Evolutionary conservation across 2,797 vertebrate species (phyloP), one percentile per base, ranked within the genome.

Genomic region (Lepus oiostolus): DNA sequence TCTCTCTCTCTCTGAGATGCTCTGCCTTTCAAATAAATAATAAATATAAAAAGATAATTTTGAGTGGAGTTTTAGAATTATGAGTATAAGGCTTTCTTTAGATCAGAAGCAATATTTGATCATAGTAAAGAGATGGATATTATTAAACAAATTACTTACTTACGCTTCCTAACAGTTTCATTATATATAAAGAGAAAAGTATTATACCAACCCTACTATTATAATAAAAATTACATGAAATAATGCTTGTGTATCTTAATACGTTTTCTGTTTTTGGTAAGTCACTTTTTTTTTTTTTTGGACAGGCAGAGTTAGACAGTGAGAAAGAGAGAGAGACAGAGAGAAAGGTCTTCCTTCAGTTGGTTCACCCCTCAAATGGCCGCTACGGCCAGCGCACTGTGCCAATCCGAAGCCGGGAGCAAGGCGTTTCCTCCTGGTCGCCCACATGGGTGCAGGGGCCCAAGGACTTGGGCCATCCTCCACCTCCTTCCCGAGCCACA

Each of bases 71-170:
- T 90, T 2, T 90, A 60, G 62, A 81, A 26, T 85, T 28, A 47
- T 71, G 30, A 79, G 24, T 24, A 19, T 60, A 35, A 81, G 22
- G 11, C 67, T 95, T 91, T 90, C 10, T 68, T 88, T 91, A 90
- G 22, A 79, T 2, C 3, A 70, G 35, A 96, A 65, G 52, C 72
- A 47, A 65, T 65, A 0, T 71, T 42, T 92, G 35, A 79, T 14
- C 4, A n/a, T 7, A 86, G 2, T 83, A 13, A 86, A 94, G 8
- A 7, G 1, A 74, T 74, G 83, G 14, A 58, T 4, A 85, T 47
- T 8, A 5, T 67, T 68, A 60, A 38, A 24, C 4, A 86, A 93
- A 52, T 35, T 35, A 35, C 35, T 54, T 72, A 30, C 14, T 82
- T 82, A 67, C 52, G 3, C 11, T 93, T 92, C 30, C 22, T 58